These are phyloP conservation scores for Drosophila incognita DNA, from an alignment of 2,888 invertebrate genomes.

Conservation along the genomic window DNA sequence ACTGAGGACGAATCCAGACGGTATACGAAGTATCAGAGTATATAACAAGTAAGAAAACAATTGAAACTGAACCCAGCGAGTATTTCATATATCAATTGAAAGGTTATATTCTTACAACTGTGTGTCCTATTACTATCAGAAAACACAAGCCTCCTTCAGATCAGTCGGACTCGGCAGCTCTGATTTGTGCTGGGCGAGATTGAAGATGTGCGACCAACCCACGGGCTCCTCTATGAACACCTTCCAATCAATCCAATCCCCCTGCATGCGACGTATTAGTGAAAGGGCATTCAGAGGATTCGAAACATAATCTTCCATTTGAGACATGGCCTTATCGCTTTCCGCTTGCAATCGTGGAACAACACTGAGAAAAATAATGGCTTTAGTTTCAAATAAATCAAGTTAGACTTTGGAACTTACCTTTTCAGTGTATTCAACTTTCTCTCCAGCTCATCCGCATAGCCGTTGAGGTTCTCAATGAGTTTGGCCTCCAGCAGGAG, in stretches of 20 bases:
- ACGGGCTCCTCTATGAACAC: slow-evolving; percentile 62
- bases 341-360: slow-evolving; percentile 58
- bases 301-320: slow-evolving; percentile 67
- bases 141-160: slow-evolving; percentile 94
- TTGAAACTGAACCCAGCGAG: no score
- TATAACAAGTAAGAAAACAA: no score
- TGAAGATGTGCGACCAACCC: slow-evolving; percentile 29
- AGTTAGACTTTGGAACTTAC: no score
- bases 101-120: no score
- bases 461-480: slow-evolving; percentile 39
- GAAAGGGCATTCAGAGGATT: slow-evolving; percentile 77
- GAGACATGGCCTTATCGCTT: slow-evolving; percentile 48
- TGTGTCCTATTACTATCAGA: no score
- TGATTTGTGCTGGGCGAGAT: slow-evolving; percentile 39
- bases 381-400: not conserved
- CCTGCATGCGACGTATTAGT: slow-evolving; percentile 73
- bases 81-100: no score
- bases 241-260: slow-evolving; percentile 78
- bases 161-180: slow-evolving; percentile 93
- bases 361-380: slow-evolving; percentile 37
- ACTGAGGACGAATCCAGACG: no score
- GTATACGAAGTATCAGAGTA: no score
- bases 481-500: slow-evolving; percentile 68
- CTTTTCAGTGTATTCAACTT: no score
- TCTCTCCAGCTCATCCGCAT: slow-evolving; percentile 62